Percentiles rank a stretch among this genome's conserved stretches.
These are phyloP conservation scores for Malaclemys terrapin DNA, from an alignment of 2,113 vertebrate genomes.

Conservation along the genomic window DNA sequence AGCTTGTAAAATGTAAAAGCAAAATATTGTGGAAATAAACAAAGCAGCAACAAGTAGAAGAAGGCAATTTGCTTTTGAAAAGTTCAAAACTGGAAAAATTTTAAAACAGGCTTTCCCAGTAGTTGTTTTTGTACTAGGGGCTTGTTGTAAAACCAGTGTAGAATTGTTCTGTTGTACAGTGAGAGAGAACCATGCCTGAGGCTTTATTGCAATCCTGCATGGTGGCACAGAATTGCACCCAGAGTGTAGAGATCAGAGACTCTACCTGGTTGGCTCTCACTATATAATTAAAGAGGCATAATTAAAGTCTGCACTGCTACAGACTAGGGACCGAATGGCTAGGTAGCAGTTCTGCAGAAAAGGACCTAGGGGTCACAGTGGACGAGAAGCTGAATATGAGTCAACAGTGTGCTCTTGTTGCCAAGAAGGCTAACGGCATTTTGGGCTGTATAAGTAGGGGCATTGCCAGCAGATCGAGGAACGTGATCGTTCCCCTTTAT, in stretches of 20 bases:
- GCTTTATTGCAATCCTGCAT: neutral
- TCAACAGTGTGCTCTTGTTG: too few species aligned
- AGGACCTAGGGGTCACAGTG: too few species aligned
- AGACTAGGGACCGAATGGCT: too few species aligned
- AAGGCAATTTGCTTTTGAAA: neutral
- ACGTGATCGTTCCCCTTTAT: too few species aligned
- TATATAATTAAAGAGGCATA: rapidly evolving
- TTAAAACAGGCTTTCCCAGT: rapidly evolving
- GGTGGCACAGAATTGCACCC: rapidly evolving
- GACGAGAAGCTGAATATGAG: too few species aligned
- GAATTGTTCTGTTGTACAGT: rapidly evolving
- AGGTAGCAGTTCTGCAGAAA: too few species aligned
- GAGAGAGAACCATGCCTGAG: rapidly evolving
- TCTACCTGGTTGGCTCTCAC: rapidly evolving
- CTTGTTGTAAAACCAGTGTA: neutral
- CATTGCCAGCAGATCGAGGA: too few species aligned
- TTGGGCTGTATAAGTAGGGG: too few species aligned
- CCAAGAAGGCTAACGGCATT: too few species aligned
- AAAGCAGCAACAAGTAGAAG: neutral
- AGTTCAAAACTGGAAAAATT: rapidly evolving
- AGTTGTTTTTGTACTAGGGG: neutral
- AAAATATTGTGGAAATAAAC: rapidly evolving
- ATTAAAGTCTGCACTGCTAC: too few species aligned
- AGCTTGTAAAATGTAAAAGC: neutral
- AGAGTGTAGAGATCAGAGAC: rapidly evolving